Base-by-base conservation (phyloP, 2,888 invertebrate species). In the Eupithecia exiguata region DNA sequence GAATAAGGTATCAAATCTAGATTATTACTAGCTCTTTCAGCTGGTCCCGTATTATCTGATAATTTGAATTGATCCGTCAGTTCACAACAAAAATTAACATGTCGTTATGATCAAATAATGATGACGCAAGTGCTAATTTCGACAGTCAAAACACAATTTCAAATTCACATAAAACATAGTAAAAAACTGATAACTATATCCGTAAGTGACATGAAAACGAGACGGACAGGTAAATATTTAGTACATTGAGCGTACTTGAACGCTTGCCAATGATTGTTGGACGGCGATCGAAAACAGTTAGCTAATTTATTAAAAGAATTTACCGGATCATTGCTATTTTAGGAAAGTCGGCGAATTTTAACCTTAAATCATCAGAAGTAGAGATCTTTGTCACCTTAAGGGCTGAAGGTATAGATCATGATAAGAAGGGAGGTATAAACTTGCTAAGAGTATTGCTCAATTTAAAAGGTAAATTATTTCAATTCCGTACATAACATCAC, bases 161-260 rank as follows among this genome's bases (percentile, higher is more conserved):
- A 21, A 53, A 21, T 53, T 21, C 21, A 53, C 0, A 12, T 40
- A 40, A 49, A 49, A n/a, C 49, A n/a, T 10, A 12, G 58, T 25
- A 21, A 58, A 53, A 25, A 58, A 58, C 58, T 58, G 58, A 58
- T 58, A 25, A 5, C 58, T 58, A 21, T 62, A 62, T 40, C 21
- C 21, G 38, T 66, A 66, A 25, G 66, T 66, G 66, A 38, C 66
- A 66, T 38, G 82, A 90, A 89, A 87, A 85, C 85, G 84, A 84
- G 85, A 72, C 86, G 85, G 86, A 86, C 91, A 93, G 92, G 92
- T 92, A 92, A 92, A 93, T 90, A 92, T 91, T 91, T 89, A 89
- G 91, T 89, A 88, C 91, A 89, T 83, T 85, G 84, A 84, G 84
- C 88, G 92, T 89, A 90, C 92, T 93, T 93, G 93, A 92, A 90